phyloP scores from a whole-genome alignment of 2,888 invertebrate genomes.

The Gortyna flavago region DNA sequence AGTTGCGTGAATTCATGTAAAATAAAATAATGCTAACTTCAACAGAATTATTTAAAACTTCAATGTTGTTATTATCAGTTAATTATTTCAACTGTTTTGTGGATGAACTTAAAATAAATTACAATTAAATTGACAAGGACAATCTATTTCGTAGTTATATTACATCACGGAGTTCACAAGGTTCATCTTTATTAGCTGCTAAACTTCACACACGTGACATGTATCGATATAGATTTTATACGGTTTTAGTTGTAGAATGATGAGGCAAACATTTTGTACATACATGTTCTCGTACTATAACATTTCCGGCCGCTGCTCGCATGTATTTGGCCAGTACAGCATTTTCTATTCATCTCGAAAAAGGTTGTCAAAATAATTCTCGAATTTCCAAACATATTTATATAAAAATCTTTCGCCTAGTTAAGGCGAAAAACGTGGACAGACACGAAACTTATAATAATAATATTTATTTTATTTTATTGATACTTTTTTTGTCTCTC shows the following conservation, averaged over 20 bases:
- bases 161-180: neutral
- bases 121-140: neutral
- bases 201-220: neutral
- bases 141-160: neutral
- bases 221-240: neutral
- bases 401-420: neutral
- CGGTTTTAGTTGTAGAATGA: neutral
- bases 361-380: neutral
- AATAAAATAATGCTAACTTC: neutral
- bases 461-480: neutral
- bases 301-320: neutral
- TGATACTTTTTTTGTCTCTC: neutral
- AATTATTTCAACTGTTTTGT: neutral
- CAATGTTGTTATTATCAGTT: neutral
- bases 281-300: neutral
- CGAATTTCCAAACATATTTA: neutral
- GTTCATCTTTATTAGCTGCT: neutral
- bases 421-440: too few species aligned
- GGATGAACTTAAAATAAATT: neutral
- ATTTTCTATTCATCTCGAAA: neutral
- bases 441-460: too few species aligned
- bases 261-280: too few species aligned
- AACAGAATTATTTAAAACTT: neutral
- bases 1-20: neutral
- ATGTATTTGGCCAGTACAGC: neutral